Evolutionary conservation across 2,797 vertebrate genomes (phyloP), one percentile per base, ranked within the genome.

Genomic region (Phataginus tetradactyla): DNA sequence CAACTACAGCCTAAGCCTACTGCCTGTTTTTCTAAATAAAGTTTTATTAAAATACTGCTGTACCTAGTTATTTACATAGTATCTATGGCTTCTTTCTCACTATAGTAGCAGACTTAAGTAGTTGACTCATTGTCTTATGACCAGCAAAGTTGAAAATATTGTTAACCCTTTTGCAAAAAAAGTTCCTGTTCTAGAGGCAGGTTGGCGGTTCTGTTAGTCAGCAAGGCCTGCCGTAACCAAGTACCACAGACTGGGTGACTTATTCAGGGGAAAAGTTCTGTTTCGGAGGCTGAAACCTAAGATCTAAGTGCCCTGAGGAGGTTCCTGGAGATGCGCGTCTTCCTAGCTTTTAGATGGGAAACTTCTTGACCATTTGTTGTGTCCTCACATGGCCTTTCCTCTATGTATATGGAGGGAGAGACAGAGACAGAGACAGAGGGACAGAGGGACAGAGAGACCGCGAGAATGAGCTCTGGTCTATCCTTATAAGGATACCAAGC

Each of bases 361-460:
- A 23, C 23, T 37, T 55, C 10, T 45, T 45, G 45, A 45, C 45
- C 45, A 45, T 34, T 74, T 55, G 21, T 27, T 63, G 8, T 12
- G 32, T 37, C 25, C 7, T 1, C 23, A 29, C 17, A 4, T 55
- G 59, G 23, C 17, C 37, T 85, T 55, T 69, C 53, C n/a, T 27
- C 8, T 39, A 7, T 32, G 42, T 12, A 3, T 1, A 0, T 2
- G 18, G 53, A 59, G 0, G 39, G 11, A 51, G 29, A 32, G 5
- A 14, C 72, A 14, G 10, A 18, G 15, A 13, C 10, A 13, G 14
- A 14, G 37, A 29, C 18, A 13, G 15, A 49, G 39, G 5, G 23
- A 51, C 34, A 37, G 27, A 10, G 12, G 20, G 29, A 21, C 17
- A 49, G 17, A 39, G 39, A 25, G 6, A 27, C 9, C 32, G 57